These are phyloP conservation scores for Ligdia adustata DNA, from an alignment of 2,888 invertebrate species.

Conservation along the genomic window DNA sequence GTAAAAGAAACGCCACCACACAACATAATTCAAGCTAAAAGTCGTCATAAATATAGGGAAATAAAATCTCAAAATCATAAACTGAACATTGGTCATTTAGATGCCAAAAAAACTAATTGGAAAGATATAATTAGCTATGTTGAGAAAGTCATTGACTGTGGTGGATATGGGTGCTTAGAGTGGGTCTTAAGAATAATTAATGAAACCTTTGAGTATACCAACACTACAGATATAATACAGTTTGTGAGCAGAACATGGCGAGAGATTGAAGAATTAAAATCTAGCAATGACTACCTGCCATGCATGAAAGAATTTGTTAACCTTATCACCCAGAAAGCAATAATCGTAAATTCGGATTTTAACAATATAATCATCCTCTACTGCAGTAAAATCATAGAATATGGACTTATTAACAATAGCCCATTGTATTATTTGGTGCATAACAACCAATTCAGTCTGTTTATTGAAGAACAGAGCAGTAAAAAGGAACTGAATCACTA, in stretches of 20 bases:
- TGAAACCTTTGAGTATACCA: slow-evolving; percentile 44
- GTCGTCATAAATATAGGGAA: too few species aligned
- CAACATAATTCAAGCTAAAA: too few species aligned
- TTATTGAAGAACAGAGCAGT: slow-evolving; percentile 39
- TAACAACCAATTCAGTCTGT: slow-evolving; percentile 3
- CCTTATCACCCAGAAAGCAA: slow-evolving; percentile 57
- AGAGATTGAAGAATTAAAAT: slow-evolving; percentile 75
- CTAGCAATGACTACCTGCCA: slow-evolving; percentile 66
- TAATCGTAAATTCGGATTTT: slow-evolving; percentile 51
- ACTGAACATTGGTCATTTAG: slow-evolving; percentile 16
- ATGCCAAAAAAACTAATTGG: slow-evolving; percentile 27
- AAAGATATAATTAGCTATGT: slow-evolving; percentile 52
- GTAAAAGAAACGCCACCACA: not conserved
- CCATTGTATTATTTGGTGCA: slow-evolving; percentile 61
- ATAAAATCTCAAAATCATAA: too few species aligned
- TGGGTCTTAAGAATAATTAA: slow-evolving; percentile 68
- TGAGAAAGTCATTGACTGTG: slow-evolving; percentile 66
- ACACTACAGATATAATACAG: slow-evolving; percentile 48
- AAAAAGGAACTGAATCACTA: slow-evolving; percentile 41
- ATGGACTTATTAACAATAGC: slow-evolving; percentile 59
- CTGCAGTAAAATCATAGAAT: slow-evolving; percentile 65
- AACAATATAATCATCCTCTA: slow-evolving; percentile 61
- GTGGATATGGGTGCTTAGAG: slow-evolving; percentile 74
- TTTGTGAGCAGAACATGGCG: slow-evolving; percentile 68
- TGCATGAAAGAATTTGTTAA: slow-evolving; percentile 70